phyloP scores from a whole-genome alignment of 2,888 invertebrate genomes.

The Polymixis flavicincta region DNA sequence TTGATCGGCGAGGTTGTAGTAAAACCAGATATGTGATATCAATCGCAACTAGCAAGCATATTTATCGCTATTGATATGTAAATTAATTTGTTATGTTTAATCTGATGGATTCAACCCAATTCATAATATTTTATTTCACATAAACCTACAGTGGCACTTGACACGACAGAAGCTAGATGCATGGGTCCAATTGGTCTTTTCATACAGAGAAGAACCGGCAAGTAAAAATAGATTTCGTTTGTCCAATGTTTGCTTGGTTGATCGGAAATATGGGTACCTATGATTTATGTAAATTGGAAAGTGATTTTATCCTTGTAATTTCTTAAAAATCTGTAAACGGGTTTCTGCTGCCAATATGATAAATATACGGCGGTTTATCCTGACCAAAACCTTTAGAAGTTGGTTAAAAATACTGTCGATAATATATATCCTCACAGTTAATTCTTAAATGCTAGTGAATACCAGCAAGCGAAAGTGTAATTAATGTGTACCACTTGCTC shows the following conservation, averaged over 20 bases:
- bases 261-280: neutral
- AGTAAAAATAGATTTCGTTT: neutral
- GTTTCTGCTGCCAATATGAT: neutral
- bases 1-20: neutral
- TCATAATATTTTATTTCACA: neutral
- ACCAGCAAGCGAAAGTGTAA: slow-evolving; percentile 1
- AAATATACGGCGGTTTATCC: neutral
- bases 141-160: neutral
- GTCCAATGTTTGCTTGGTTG: neutral
- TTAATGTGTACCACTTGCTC: slow-evolving; percentile 3
- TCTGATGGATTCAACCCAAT: neutral
- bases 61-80: slow-evolving; percentile 6
- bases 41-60: no score
- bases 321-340: neutral
- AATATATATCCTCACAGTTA: neutral
- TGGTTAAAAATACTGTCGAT: neutral
- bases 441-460: slow-evolving; percentile 6
- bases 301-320: neutral
- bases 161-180: neutral
- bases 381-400: neutral
- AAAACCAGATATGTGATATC: slow-evolving; percentile 16
- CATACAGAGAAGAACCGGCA: neutral
- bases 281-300: neutral
- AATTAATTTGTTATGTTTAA: neutral
- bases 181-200: neutral